Evolutionary conservation across 2,888 invertebrate genomes (phyloP).

Genomic region (Rhabditoides inermis): DNA sequence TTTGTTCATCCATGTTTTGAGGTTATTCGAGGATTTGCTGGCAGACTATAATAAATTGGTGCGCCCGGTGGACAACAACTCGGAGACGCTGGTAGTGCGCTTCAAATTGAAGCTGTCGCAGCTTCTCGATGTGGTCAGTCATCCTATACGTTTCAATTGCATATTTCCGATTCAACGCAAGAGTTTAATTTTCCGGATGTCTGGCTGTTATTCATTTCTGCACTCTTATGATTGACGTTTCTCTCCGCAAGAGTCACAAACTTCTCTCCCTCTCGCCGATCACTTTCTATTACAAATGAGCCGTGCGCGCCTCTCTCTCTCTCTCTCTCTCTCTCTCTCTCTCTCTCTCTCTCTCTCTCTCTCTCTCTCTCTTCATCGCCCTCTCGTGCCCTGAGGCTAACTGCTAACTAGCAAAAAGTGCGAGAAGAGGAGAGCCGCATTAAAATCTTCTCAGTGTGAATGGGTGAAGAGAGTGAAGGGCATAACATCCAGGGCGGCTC

Average conservation of each 20-base stretch:
- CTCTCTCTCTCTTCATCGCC: too few relatives aligned
- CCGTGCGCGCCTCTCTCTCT: too few relatives aligned
- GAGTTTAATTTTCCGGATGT: neutral
- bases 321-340: neutral
- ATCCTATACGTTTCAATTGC: neutral
- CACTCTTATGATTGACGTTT: neutral
- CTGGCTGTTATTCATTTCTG: neutral
- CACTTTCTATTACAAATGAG: neutral
- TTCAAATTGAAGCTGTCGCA: slow-evolving; percentile 70
- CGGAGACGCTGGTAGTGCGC: slow-evolving; percentile 55
- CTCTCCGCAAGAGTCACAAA: neutral
- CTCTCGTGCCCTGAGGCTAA: too few relatives aligned
- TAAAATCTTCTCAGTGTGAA: neutral
- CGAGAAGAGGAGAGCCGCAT: neutral
- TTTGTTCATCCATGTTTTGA: neutral
- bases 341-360: neutral
- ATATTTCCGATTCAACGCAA: neutral
- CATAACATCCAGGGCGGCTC: too few relatives aligned
- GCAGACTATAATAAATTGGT: slow-evolving; percentile 51
- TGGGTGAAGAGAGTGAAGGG: neutral
- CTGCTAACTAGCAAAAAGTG: neutral
- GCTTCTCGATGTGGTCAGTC: slow-evolving; percentile 57
- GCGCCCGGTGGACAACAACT: slow-evolving; percentile 58
- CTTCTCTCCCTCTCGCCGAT: neutral
- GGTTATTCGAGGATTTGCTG: slow-evolving; percentile 2